Percentiles rank a stretch among this genome's conserved stretches.
Evolutionary conservation across 2,888 invertebrate species (phyloP).

Genomic region (Kuschelorhynchus macadamiae): DNA sequence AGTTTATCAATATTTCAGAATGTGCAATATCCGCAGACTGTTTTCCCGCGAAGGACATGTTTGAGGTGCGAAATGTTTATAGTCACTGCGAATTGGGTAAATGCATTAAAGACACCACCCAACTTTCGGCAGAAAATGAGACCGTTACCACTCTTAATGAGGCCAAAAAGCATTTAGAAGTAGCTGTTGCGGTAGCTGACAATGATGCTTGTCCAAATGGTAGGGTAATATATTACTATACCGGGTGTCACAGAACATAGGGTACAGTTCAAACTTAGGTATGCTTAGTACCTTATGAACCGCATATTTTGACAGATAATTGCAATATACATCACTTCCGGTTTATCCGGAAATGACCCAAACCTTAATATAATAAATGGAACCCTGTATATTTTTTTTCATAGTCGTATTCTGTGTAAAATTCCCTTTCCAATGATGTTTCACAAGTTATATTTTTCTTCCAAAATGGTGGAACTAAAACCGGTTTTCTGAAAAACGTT

Average conservation of each 20-base stretch:
- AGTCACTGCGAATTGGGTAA: constrained; percentile 53
- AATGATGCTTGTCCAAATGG: constrained; percentile 10
- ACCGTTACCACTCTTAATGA: neutral
- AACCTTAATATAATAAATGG: no score
- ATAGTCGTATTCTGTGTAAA: no score
- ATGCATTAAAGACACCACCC: constrained; percentile 32
- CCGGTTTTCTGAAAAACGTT: no score
- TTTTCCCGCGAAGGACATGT: constrained; percentile 23
- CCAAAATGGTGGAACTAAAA: no score
- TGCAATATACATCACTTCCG: no score
- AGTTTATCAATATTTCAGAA: constrained; percentile 51
- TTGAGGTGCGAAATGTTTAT: constrained; percentile 6
- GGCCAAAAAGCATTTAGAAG: neutral
- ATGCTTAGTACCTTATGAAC: no score
- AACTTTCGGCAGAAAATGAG: neutral
- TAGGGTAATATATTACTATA: neutral
- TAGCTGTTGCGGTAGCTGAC: neutral
- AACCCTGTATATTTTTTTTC: no score
- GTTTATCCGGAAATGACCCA: no score
- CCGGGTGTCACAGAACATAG: no score
- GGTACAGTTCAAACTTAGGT: neutral
- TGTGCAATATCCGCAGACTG: constrained; percentile 57
- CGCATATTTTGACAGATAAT: no score
- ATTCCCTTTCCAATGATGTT: no score
- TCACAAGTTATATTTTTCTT: no score